Evolutionary conservation across 2,888 invertebrate genomes (phyloP), one percentile per base, ranked within the genome.

Genomic region (Tipula lateralis): DNA sequence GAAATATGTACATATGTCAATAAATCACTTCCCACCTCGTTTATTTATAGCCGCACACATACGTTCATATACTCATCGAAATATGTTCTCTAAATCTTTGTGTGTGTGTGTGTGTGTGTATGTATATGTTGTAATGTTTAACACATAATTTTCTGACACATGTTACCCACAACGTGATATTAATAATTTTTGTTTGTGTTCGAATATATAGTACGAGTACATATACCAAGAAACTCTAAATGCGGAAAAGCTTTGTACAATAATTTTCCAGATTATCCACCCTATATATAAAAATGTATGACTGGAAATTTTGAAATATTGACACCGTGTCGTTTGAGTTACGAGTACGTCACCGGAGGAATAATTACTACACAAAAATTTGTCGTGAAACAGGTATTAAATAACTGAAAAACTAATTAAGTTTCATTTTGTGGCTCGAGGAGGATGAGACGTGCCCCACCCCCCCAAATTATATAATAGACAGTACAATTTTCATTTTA

Each of bases 131-230:
- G 66, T 24, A 66, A 66, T 66, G 66, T 66, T 66, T 66, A 24
- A 66, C 66, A 66, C 66, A 66, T 66, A 66, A 66, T 66, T 66
- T 66, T 66, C 66, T 24, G 66, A 24, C 66, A 66, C 66, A 66
- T 66, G 66, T 66, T 66, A 66, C 66, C 66, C 24, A 66, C 24
- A 66, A 66, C 66, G 66, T 66, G 66, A 66, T 66, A 66, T 66
- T 66, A 66, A 24, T 24, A 66, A 19, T 19, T 66, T 66, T 66
- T 44, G n/a, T n/a, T 19, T 66, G 19, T 66, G n/a, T n/a, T n/a
- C n/a, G n/a, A n/a, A n/a, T n/a, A n/a, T n/a, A n/a, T n/a, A n/a
- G n/a, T n/a, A n/a, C n/a, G n/a, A n/a, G 7, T 1, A 39, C n/a
- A n/a, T 7, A 39, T 13, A 13, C 39, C 3, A 32, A 32, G n/a